Conservation (phyloP, 2,797 vertebrate species). For the Acanthurus tractus region DNA sequence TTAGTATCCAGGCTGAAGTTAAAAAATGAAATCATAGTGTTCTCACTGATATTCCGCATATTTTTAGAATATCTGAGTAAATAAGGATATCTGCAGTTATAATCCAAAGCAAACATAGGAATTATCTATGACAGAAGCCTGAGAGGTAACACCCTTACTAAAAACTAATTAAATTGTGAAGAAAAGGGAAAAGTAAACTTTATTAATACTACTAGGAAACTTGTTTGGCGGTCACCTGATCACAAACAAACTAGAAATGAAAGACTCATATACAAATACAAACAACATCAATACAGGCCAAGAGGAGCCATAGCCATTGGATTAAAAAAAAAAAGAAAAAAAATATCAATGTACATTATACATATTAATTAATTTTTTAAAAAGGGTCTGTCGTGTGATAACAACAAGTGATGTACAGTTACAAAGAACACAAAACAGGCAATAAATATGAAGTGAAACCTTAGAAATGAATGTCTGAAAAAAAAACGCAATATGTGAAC, state of each 20-base stretch:
- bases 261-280: not conserved
- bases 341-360: not conserved
- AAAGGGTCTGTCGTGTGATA: too few species aligned
- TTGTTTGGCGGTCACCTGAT: not conserved
- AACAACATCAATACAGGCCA: not conserved
- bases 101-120: not conserved
- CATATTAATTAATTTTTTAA: not conserved
- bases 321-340: too few species aligned
- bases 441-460: not conserved
- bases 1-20: not conserved
- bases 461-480: not conserved
- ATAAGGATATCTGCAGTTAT: not conserved
- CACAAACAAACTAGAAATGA: conserved; percentile 3
- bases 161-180: not conserved
- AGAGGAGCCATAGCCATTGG: not conserved
- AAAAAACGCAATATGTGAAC: not conserved
- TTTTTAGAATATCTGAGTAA: not conserved
- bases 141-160: not conserved
- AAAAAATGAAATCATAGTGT: not conserved
- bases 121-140: not conserved
- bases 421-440: not conserved
- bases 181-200: not conserved
- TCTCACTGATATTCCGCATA: not conserved
- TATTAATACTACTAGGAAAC: conserved; percentile 6
- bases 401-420: not conserved